Percentiles rank a stretch among this genome's conserved stretches.
Evolutionary conservation across 2,797 vertebrate species (phyloP).

Genomic region (Pseudopleuronectes americanus): DNA sequence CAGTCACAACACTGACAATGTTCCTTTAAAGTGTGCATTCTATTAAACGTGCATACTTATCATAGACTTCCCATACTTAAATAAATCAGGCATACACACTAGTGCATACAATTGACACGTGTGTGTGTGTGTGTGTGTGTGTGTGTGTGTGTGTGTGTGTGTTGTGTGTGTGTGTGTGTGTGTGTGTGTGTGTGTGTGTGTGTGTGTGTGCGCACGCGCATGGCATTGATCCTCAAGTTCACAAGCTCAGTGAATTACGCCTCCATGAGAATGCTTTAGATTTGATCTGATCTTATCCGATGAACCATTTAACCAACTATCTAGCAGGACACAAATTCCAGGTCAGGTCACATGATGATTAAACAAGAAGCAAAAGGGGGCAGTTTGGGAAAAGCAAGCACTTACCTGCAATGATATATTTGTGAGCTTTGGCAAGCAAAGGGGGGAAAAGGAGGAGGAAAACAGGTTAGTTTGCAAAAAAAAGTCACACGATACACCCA

Average conservation of each 20-base stretch:
- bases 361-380: neutral
- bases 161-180: slow-evolving; percentile 2
- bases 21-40: neutral
- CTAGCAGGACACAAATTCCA: neutral
- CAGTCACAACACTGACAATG: no score
- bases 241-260: neutral
- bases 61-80: no score
- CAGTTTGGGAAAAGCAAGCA: slow-evolving; percentile 19
- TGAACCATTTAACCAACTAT: slow-evolving; percentile 5
- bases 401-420: slow-evolving; percentile 85
- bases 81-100: no score
- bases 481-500: slow-evolving; percentile 1
- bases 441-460: slow-evolving; percentile 12
- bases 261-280: no score
- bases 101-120: no score
- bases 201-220: slow-evolving; percentile 4
- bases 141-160: neutral
- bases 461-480: slow-evolving; percentile 23
- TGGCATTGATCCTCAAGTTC: slow-evolving; percentile 22
- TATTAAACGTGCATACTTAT: no score
- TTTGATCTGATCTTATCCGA: neutral
- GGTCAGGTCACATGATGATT: neutral
- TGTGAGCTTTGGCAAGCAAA: slow-evolving; percentile 82
- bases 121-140: no score
- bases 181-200: no score